Evolutionary conservation across 2,888 invertebrate genomes (phyloP), one percentile per base, ranked within the genome.

Genomic region (Lypha dubia): DNA sequence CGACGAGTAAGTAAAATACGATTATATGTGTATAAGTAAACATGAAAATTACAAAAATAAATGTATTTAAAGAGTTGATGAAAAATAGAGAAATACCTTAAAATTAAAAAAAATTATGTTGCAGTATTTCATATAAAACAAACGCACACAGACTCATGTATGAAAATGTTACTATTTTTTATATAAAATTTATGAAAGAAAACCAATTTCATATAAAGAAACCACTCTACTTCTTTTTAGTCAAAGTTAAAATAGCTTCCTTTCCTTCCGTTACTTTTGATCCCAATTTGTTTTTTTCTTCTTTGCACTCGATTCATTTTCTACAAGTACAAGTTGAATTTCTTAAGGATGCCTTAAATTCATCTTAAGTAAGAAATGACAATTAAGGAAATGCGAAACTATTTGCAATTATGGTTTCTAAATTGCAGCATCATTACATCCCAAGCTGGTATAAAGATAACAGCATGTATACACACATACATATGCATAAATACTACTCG

Each of bases 341-440:
- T 76, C 65, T 73, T 74, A 24, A 74, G 74, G 60, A 65, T 62
- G 70, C 70, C 63, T 74, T 65, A 71, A 71, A 75, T 79, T 79
- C 70, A 79, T 83, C 83, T 79, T 79, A 70, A 83, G 75, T 65
- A 60, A 65, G 79, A 63, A 83, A 75, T 77, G 81, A 84, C 81
- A 84, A 84, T 84, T 81, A 84, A 74, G 84, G 77, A 81, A 81
- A 84, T 84, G 84, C 73, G 79, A 86, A 79, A 86, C 82, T 86
- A 86, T 84, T 86, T 84, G 84, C 79, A 83, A 84, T 86, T 86
- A 84, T 84, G 84, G 86, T 86, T 82, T 82, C 73, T 83, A 80
- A 63, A 81, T 81, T 84, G 83, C 76, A 84, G 77, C 86, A 83
- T 84, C 67, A 83, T 85, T 83, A 83, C 74, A 77, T 73, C 70